Evolutionary conservation across 2,113 vertebrate genomes (phyloP), one percentile per base, ranked within the genome.

Genomic region (Peromyscus maniculatus): DNA sequence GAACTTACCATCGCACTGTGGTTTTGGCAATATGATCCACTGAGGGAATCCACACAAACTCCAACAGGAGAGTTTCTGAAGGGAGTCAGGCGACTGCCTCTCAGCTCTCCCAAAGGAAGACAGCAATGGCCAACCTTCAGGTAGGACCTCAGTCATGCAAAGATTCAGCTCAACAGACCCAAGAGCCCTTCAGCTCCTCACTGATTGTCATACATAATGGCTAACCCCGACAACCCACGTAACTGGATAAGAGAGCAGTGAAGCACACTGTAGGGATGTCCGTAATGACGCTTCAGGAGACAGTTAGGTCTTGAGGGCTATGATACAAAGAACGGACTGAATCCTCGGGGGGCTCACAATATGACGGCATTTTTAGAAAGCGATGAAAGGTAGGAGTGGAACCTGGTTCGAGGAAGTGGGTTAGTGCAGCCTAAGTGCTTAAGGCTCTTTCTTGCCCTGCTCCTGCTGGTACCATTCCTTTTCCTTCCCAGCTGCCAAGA

Each of bases 1-100:
- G 57, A 80, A 43, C 3, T 64, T 52, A 16, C 5, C n/a, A 28
- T 43, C 9, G 33, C 9, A 0, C 55, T 26, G 12, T 0, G 2
- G 33, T 78, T 92, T 62, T 89, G 39, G 52, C 80, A 91, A 21
- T 78, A 26, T 4, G 24, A 66, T 5, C 88, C 75, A 87, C 26
- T 39, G 22, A 82, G 69, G 31, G 77, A n/a, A 83, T 43, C 33
- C 49, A 59, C 21, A 26, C 33, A 24, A 24, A 33, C 87, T 89
- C 79, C 49, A 74, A n/a, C 3, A 67, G 67, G 22, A 46, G 21
- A 12, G 2, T 24, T 43, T 89, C 43, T 88, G 55, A 66, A 12
- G 12, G 66, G 39, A 66, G 67, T 36, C 59, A 49, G 49, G 36
- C 49, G 62, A n/a, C 92, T 36, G 3, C 4, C 24, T 67, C 46